Percentiles rank a stretch among this genome's conserved stretches.
Conservation (phyloP, 2,888 invertebrate genomes). For the Tuta absoluta region DNA sequence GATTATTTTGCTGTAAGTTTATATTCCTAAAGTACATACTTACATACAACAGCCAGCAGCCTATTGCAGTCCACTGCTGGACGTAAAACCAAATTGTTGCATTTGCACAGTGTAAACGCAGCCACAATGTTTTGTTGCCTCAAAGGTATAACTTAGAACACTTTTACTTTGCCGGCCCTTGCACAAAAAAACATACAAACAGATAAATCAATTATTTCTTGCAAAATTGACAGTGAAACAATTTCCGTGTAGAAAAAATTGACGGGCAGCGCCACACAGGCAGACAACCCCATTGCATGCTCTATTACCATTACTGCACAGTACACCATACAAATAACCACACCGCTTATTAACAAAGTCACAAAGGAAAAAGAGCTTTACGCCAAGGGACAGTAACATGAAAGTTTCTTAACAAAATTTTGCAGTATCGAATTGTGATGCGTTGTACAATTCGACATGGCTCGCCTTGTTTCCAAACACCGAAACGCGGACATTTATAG, state of each 20-base stretch:
- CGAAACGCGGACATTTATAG: slow-evolving; percentile 70
- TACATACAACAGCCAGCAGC: too few relatives aligned
- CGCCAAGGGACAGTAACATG: background rate
- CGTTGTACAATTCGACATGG: slow-evolving; percentile 71
- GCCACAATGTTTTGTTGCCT: background rate
- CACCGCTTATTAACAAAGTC: slow-evolving; percentile 6
- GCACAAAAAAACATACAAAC: slow-evolving; percentile 21
- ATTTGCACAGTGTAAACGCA: too few relatives aligned
- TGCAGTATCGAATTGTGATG: background rate
- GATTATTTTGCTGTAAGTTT: too few relatives aligned
- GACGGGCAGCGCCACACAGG: slow-evolving; percentile 54
- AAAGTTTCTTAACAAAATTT: background rate
- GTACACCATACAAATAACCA: background rate
- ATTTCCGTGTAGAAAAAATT: slow-evolving; percentile 40
- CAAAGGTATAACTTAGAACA: background rate
- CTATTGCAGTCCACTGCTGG: too few relatives aligned
- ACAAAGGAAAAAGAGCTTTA: slow-evolving; percentile 1
- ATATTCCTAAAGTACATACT: too few relatives aligned
- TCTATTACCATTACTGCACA: slow-evolving; percentile 61
- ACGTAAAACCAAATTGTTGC: too few relatives aligned
- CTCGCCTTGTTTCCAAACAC: slow-evolving; percentile 74
- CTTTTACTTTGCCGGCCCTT: background rate
- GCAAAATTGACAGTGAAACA: slow-evolving; percentile 35
- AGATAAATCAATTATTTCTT: slow-evolving; percentile 41
- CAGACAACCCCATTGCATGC: slow-evolving; percentile 52